phyloP scores from a whole-genome alignment of 2,888 invertebrate species.

The Drosophila borborema region DNA sequence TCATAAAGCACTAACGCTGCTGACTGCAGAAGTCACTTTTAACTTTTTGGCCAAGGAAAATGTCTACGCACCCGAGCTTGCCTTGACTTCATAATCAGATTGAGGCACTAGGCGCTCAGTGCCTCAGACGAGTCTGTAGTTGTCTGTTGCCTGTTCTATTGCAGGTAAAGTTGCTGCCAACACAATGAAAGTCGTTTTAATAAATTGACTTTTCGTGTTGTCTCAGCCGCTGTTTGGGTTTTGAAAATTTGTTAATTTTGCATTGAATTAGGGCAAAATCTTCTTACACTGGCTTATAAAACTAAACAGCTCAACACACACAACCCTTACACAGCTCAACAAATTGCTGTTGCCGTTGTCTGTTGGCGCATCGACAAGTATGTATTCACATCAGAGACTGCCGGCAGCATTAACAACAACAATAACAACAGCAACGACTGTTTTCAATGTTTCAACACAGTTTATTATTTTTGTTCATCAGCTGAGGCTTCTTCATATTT shows the following conservation, averaged over 20 bases:
- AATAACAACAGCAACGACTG: constrained; percentile 21
- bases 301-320: constrained; percentile 48
- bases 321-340: constrained; percentile 54
- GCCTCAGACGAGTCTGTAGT: not conserved
- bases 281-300: constrained; percentile 79
- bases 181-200: constrained; percentile 35
- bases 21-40: not conserved
- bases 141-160: not conserved
- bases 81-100: not conserved
- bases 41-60: not conserved
- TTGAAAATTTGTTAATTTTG: constrained; percentile 81
- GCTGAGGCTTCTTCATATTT: constrained; percentile 43
- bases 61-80: constrained; percentile 4
- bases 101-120: not conserved
- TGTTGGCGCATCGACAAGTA: constrained; percentile 49
- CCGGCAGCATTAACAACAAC: constrained; percentile 34
- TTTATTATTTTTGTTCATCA: constrained; percentile 81
- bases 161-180: constrained; percentile 24
- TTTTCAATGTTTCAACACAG: constrained; percentile 59
- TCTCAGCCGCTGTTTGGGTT: constrained; percentile 69
- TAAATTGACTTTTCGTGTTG: constrained; percentile 74
- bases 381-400: constrained; percentile 63
- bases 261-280: constrained; percentile 81
- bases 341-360: constrained; percentile 36
- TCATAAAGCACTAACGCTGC: not conserved